These are phyloP conservation scores for Lordiphosa collinella DNA, from an alignment of 1,140 invertebrate genomes.

Conservation along the genomic window DNA sequence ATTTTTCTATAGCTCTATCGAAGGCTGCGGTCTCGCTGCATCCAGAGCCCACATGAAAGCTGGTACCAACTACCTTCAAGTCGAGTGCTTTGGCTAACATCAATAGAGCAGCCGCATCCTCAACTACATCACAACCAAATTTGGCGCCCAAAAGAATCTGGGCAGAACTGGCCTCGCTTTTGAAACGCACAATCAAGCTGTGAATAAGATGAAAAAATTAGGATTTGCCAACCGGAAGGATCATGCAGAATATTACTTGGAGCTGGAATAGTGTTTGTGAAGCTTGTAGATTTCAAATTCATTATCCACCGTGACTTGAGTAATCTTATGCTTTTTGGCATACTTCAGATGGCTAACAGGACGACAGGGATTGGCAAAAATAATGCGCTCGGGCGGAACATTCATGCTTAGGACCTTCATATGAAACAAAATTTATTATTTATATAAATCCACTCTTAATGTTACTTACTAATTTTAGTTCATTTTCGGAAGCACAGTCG, in stretches of 20 bases:
- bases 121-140: constrained; percentile 93
- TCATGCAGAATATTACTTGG: constrained; percentile 82
- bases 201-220: not conserved
- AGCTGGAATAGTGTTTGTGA: constrained; percentile 89
- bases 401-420: constrained; percentile 84
- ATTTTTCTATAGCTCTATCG: constrained; percentile 85
- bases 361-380: constrained; percentile 99
- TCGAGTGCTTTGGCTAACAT: constrained; percentile 84
- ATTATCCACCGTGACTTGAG: constrained; percentile 97
- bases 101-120: constrained; percentile 89
- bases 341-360: constrained; percentile 94
- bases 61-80: constrained; percentile 83
- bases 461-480: constrained; percentile 84
- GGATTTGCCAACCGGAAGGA: too few relatives aligned
- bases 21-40: constrained; percentile 89
- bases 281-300: constrained; percentile 96
- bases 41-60: constrained; percentile 94
- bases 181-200: constrained; percentile 94
- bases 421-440: not conserved
- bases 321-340: constrained; percentile 88
- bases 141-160: constrained; percentile 96
- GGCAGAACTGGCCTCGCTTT: constrained; percentile 92
- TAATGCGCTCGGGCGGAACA: constrained; percentile 90
- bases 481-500: constrained; percentile 97
- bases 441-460: not conserved